Conservation (phyloP, 2,888 invertebrate species). For the Metopia argyrocephala region DNA sequence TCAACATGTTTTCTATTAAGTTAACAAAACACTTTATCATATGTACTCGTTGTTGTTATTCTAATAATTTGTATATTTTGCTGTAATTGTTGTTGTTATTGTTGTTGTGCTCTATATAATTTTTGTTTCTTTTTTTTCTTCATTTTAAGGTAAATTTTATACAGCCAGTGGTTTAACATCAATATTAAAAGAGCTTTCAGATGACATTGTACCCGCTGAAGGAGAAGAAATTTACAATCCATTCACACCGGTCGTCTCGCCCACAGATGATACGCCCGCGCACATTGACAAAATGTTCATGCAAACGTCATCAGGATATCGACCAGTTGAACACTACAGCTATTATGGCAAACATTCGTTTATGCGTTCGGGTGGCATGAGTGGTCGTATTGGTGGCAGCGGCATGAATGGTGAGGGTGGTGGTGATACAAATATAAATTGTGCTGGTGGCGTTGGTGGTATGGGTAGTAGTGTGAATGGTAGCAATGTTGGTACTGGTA, state of each 20-base stretch:
- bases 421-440: conserved; percentile 63
- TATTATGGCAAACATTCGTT: conserved; percentile 75
- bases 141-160: conserved; percentile 75
- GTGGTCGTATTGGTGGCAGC: conserved; percentile 57
- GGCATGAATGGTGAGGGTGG: conserved; percentile 47
- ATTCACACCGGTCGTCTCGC: conserved; percentile 79
- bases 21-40: conserved; percentile 19
- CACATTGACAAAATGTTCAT: conserved; percentile 79
- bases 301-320: conserved; percentile 79
- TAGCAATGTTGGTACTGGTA: conserved; percentile 64
- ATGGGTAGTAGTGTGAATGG: neutral
- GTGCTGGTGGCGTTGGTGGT: conserved; percentile 52
- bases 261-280: conserved; percentile 77
- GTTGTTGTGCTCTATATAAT: neutral
- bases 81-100: neutral
- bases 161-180: conserved; percentile 77
- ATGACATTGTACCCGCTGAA: conserved; percentile 77
- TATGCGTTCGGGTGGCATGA: conserved; percentile 68
- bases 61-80: no score
- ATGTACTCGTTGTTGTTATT: no score
- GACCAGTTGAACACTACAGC: conserved; percentile 78
- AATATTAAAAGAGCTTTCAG: conserved; percentile 78
- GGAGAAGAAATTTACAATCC: conserved; percentile 79
- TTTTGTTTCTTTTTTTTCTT: neutral
- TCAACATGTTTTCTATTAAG: conserved; percentile 31